phyloP scores from a whole-genome alignment of 92 coral and sea anemone genomes.

The Porites divaricata region DNA sequence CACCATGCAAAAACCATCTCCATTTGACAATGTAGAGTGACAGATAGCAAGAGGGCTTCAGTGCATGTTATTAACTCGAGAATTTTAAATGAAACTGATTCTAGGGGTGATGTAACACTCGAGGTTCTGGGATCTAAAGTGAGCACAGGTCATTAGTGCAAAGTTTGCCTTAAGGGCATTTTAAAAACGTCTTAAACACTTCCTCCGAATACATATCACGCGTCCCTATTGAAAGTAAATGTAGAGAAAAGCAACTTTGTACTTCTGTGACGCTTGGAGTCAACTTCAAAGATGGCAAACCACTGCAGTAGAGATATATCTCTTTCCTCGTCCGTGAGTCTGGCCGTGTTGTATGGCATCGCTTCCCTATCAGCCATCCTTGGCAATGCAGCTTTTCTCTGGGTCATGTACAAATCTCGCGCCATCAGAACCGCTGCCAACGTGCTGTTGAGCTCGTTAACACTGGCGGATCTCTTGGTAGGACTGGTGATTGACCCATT shows the following conservation, averaged over 20 bases:
- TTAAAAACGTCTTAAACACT: neutral
- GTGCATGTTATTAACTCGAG: too few species aligned
- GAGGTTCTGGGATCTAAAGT: too few species aligned
- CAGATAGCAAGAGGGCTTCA: too few species aligned
- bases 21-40: too few species aligned
- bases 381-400: constrained; percentile 39
- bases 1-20: too few species aligned
- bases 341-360: constrained; percentile 31
- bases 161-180: neutral
- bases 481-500: constrained; percentile 47
- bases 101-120: too few species aligned
- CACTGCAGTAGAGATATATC: constrained; percentile 2
- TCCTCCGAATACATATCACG: neutral
- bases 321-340: neutral
- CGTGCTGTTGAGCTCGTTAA: constrained; percentile 34
- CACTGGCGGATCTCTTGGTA: constrained; percentile 35
- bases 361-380: constrained; percentile 24
- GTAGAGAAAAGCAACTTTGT: neutral
- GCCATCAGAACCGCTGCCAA: constrained; percentile 25
- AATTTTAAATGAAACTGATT: too few species aligned
- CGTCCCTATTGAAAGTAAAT: neutral
- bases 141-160: too few species aligned
- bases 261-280: neutral
- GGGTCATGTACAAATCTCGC: constrained; percentile 34
- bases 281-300: constrained; percentile 19